phyloP scores from a whole-genome alignment of 2,797 vertebrate genomes.

The Eulemur mongoz region DNA sequence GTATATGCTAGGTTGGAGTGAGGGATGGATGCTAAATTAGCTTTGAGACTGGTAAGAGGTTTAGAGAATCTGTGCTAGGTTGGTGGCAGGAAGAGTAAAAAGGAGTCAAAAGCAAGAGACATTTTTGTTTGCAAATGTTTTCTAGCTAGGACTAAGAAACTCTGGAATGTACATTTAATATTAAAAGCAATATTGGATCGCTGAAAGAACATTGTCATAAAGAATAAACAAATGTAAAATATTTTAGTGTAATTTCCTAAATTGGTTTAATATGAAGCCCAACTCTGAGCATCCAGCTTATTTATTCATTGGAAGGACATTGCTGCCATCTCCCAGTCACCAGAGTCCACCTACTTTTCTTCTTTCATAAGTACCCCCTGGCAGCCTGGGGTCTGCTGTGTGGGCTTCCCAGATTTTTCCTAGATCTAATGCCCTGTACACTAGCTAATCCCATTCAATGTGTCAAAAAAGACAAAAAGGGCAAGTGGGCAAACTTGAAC shows the following conservation, averaged over 20 bases:
- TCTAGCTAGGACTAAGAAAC: neutral
- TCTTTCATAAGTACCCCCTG: neutral
- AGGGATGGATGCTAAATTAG: neutral
- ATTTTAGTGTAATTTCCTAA: constrained; percentile 35
- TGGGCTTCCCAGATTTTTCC: neutral
- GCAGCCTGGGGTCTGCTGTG: neutral
- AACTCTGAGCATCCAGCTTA: neutral
- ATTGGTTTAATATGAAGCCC: neutral
- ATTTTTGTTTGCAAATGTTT: neutral
- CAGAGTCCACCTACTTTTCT: neutral
- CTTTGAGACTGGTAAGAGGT: neutral
- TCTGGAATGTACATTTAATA: neutral
- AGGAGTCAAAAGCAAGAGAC: neutral
- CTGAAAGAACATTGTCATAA: constrained; percentile 2
- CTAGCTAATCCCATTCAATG: constrained; percentile 24
- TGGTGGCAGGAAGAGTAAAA: neutral
- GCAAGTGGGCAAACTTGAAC: constrained; percentile 38
- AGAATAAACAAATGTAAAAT: constrained; percentile 27
- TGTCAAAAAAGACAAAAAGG: constrained; percentile 53
- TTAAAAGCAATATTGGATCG: neutral
- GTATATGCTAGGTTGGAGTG: neutral
- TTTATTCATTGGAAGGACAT: constrained; percentile 6
- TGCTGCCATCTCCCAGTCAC: neutral
- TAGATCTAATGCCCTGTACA: neutral
- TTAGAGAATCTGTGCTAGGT: neutral